Evolutionary conservation across 2,797 vertebrate genomes (phyloP).

Genomic region (Perodicticus potto): DNA sequence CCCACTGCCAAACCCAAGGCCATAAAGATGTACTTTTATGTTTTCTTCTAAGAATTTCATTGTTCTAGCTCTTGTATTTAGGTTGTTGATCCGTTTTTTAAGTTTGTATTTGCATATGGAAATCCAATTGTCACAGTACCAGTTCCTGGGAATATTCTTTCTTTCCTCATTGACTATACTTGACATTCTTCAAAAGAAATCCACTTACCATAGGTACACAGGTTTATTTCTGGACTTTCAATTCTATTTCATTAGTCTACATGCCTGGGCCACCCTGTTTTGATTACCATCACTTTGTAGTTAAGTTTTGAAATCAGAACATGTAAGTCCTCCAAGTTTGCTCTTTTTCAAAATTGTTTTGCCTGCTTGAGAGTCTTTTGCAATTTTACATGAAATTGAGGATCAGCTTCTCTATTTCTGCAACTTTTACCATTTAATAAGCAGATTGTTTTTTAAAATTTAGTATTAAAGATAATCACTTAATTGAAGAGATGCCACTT

Average conservation of each 20-base stretch:
- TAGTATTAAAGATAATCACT: not conserved
- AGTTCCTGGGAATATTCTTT: not conserved
- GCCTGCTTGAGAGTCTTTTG: not conserved
- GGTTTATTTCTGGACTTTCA: not conserved
- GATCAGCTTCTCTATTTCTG: constrained; percentile 29
- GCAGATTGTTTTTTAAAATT: not conserved
- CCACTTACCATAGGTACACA: not conserved
- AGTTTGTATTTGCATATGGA: not conserved
- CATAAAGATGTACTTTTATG: not conserved
- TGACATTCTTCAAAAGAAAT: not conserved
- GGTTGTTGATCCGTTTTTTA: not conserved
- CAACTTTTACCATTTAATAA: not conserved
- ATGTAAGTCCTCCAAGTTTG: constrained; percentile 18
- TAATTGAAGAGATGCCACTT: constrained; percentile 4
- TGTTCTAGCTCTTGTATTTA: not conserved
- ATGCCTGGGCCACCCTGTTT: not conserved
- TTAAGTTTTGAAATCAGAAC: constrained; percentile 31
- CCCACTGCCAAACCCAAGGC: not conserved
- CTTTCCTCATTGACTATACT: not conserved
- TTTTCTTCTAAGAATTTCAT: constrained; percentile 13
- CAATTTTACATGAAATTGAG: not conserved
- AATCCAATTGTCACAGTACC: not conserved
- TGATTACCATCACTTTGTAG: not conserved
- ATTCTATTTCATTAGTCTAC: not conserved
- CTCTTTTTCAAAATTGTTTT: constrained; percentile 44